These are phyloP conservation scores for Cryptocephalus moraei DNA, from an alignment of 2,888 invertebrate genomes.

Conservation along the genomic window DNA sequence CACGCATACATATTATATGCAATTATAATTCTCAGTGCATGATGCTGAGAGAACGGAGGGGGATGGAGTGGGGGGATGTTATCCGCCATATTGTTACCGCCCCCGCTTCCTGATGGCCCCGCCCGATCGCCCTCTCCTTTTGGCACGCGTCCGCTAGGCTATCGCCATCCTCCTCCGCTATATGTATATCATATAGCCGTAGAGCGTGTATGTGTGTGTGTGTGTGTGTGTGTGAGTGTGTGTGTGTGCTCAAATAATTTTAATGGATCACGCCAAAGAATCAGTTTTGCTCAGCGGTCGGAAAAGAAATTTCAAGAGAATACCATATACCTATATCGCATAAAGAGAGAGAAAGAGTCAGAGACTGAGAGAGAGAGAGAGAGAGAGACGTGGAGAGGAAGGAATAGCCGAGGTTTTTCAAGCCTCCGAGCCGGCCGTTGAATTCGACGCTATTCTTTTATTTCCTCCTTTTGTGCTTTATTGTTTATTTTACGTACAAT, in stretches of 20 bases:
- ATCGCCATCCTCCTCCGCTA: slow-evolving; percentile 26
- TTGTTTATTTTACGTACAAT: slow-evolving; percentile 18
- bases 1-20: slow-evolving; percentile 38
- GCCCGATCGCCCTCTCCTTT: slow-evolving; percentile 31
- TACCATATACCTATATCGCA: background rate
- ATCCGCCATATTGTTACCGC: slow-evolving; percentile 41
- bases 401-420: slow-evolving; percentile 20
- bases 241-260: slow-evolving; percentile 36
- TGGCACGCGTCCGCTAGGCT: slow-evolving; percentile 20
- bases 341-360: background rate
- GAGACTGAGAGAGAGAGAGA: background rate
- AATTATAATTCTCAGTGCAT: slow-evolving; percentile 39
- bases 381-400: slow-evolving; percentile 13
- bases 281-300: slow-evolving; percentile 30
- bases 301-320: slow-evolving; percentile 9
- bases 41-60: slow-evolving; percentile 32
- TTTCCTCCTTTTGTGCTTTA: slow-evolving; percentile 20
- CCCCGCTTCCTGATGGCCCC: slow-evolving; percentile 31
- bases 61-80: slow-evolving; percentile 31
- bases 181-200: slow-evolving; percentile 35
- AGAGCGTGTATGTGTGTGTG: slow-evolving; percentile 1
- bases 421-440: slow-evolving; percentile 6
- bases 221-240: slow-evolving; percentile 17
- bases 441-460: slow-evolving; percentile 21
- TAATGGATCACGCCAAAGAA: slow-evolving; percentile 38